Percentiles rank a stretch among this genome's conserved stretches.
These are phyloP conservation scores for Peromyscus polionotus DNA, from an alignment of 2,113 vertebrate species.

Conservation along the genomic window DNA sequence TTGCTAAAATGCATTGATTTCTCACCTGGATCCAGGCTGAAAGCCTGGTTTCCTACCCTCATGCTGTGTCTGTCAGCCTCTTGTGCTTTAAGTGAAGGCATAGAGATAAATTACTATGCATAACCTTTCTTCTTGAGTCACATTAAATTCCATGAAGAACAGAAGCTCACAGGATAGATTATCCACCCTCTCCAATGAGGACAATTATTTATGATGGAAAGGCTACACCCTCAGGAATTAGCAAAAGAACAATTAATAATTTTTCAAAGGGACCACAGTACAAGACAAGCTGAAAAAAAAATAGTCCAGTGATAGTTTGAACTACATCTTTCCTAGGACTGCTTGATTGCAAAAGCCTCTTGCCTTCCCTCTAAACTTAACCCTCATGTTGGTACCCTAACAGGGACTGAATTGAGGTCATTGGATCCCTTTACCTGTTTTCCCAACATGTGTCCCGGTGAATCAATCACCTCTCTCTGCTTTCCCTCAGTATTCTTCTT, in stretches of 20 bases:
- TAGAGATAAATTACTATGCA: background rate
- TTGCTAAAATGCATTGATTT: background rate
- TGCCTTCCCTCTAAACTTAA: background rate
- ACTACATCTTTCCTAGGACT: background rate
- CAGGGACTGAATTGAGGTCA: background rate
- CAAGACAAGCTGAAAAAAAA: background rate
- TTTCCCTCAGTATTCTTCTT: background rate
- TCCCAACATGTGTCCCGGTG: background rate
- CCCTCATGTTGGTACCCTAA: background rate
- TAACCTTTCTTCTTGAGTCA: background rate
- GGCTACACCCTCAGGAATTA: background rate
- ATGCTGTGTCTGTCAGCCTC: background rate
- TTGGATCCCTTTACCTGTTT: background rate
- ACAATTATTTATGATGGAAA: background rate
- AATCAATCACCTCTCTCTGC: background rate
- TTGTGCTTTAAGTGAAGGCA: background rate
- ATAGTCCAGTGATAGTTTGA: background rate
- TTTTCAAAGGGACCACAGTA: background rate
- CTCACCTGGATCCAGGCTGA: background rate
- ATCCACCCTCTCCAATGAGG: background rate
- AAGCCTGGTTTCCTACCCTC: background rate
- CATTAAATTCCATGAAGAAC: background rate
- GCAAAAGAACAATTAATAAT: background rate
- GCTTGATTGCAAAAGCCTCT: background rate
- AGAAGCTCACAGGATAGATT: background rate